Conservation (phyloP, 2,888 invertebrate genomes). For the Uropetala carovei region DNA sequence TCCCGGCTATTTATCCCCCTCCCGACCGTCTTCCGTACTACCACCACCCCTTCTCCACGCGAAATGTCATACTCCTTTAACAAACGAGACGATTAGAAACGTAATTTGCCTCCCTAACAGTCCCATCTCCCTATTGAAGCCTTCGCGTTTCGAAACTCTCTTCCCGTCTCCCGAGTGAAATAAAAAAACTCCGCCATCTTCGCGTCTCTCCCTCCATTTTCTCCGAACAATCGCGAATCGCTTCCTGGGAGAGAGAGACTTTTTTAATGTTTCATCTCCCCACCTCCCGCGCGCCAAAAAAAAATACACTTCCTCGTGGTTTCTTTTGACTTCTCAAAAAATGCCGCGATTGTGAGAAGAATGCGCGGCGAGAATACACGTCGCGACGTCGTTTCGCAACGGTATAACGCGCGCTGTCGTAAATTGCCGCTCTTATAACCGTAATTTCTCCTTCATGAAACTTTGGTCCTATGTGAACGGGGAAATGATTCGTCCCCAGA, state of each 20-base stretch:
- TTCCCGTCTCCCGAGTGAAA: neutral
- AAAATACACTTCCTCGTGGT: neutral
- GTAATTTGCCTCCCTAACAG: neutral
- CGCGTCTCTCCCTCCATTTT: neutral
- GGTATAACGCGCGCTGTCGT: neutral
- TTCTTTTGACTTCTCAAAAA: neutral
- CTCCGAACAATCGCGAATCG: neutral
- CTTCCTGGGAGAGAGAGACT: neutral
- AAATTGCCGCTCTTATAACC: neutral
- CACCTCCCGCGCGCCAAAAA: no score
- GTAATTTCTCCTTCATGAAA: neutral
- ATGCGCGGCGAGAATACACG: conserved; percentile 10
- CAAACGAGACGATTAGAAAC: neutral
- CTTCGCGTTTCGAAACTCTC: neutral
- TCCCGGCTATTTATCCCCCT: neutral
- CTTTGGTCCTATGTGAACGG: neutral
- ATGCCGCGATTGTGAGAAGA: neutral
- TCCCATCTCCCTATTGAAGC: neutral
- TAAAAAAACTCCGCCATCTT: neutral
- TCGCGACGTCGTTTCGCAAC: neutral
- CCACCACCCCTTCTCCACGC: neutral
- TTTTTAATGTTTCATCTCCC: no score
- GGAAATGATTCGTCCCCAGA: neutral
- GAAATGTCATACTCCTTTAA: no score
- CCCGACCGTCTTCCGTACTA: neutral